phyloP scores from a whole-genome alignment of 2,888 invertebrate genomes.

The Megalurothrips usitatus region DNA sequence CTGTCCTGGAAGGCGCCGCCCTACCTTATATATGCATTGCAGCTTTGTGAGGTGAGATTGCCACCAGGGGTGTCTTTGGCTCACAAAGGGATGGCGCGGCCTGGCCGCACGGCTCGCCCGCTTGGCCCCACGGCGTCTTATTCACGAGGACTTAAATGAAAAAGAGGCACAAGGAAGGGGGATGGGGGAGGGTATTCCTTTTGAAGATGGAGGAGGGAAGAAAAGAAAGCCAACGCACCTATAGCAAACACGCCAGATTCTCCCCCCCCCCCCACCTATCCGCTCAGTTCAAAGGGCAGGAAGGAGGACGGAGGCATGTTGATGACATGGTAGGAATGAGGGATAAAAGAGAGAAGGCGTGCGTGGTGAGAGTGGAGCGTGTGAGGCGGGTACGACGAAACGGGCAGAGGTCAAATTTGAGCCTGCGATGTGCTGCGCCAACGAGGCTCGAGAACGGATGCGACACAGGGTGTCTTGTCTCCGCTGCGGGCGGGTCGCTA shows the following conservation, averaged over 20 bases:
- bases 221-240: neutral
- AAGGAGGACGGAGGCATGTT: neutral
- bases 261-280: neutral
- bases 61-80: slow-evolving; percentile 21
- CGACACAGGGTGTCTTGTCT: too few relatives aligned
- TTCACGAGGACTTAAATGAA: neutral
- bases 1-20: slow-evolving; percentile 3
- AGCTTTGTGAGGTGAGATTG: slow-evolving; percentile 24
- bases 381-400: too few relatives aligned
- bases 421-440: too few relatives aligned
- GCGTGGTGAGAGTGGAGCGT: too few relatives aligned
- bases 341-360: too few relatives aligned
- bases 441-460: too few relatives aligned
- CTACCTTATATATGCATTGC: slow-evolving; percentile 12
- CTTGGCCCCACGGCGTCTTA: neutral
- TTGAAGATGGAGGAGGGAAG: neutral
- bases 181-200: neutral
- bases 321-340: neutral
- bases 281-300: neutral
- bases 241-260: neutral
- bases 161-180: neutral
- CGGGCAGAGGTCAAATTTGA: too few relatives aligned
- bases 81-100: neutral
- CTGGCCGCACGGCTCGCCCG: neutral
- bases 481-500: too few relatives aligned